A percentile compares a stretch with the other conserved stretches of the same genome.
Evolutionary conservation across 2,888 invertebrate species (phyloP).

Genomic region (Marronus borbonicus): DNA sequence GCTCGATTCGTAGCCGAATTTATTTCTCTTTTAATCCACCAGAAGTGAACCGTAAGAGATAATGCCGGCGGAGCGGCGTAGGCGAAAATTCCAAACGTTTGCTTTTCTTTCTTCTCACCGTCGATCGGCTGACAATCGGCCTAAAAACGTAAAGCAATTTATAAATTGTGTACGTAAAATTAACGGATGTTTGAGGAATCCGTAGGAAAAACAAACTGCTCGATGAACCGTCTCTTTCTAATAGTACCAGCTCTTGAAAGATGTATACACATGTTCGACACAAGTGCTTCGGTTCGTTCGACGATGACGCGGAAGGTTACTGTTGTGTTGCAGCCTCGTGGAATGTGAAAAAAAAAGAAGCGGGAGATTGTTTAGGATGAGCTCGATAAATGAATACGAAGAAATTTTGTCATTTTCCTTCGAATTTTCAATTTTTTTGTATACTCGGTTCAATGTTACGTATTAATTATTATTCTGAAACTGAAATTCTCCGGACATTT

Average conservation of each 20-base stretch:
- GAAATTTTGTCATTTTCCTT: too few species aligned
- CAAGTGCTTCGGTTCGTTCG: slow-evolving; percentile 1
- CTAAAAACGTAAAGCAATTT: background rate
- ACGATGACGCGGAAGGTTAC: slow-evolving; percentile 10
- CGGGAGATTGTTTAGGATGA: background rate
- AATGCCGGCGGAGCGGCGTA: background rate
- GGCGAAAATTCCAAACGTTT: background rate
- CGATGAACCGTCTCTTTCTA: background rate
- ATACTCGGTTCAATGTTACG: too few species aligned
- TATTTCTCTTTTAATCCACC: too few species aligned
- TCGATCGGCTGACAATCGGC: background rate
- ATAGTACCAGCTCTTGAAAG: background rate
- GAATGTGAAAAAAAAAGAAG: background rate
- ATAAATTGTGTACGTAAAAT: slow-evolving; percentile 18
- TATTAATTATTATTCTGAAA: too few species aligned
- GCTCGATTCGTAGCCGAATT: too few species aligned
- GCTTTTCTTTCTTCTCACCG: slow-evolving; percentile 6
- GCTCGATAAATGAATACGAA: background rate
- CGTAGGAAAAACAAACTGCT: slow-evolving; percentile 29
- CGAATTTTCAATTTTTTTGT: too few species aligned
- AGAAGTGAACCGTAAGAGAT: background rate
- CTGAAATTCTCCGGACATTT: too few species aligned
- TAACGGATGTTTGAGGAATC: slow-evolving; percentile 39
- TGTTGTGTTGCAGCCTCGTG: background rate
- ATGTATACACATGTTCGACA: background rate